These are phyloP conservation scores for Acanthosepion lycidas DNA, from an alignment of 2,888 invertebrate species.

Conservation along the genomic window DNA sequence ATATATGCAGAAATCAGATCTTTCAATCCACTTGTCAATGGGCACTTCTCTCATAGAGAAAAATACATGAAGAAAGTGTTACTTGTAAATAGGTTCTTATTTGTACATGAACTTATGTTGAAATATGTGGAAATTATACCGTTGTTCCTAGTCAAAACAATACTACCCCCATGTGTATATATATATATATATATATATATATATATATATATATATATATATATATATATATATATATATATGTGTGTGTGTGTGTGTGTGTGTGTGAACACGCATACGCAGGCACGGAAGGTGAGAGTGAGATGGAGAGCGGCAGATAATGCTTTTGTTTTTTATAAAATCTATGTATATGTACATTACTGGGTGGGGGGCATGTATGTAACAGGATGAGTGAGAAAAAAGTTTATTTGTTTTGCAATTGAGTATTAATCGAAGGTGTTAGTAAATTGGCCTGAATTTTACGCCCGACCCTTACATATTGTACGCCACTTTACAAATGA, in stretches of 20 bases:
- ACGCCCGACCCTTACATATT: neutral
- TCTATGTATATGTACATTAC: neutral
- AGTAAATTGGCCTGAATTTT: neutral
- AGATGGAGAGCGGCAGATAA: no score
- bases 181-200: neutral
- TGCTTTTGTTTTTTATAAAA: no score
- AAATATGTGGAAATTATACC: no score
- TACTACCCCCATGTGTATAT: neutral
- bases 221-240: neutral
- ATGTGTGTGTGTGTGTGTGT: neutral
- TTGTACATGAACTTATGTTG: no score
- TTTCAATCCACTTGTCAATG: no score
- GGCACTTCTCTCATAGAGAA: no score
- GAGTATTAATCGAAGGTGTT: constrained; percentile 33
- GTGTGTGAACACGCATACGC: neutral
- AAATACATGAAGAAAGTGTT: no score
- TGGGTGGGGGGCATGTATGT: neutral
- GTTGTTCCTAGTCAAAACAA: neutral
- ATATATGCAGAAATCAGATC: no score
- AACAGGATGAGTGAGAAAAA: neutral
- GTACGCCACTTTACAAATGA: neutral
- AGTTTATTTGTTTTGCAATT: neutral
- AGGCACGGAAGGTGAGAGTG: no score
- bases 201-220: neutral
- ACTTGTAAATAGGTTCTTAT: no score